Evolutionary conservation across 2,888 invertebrate genomes (phyloP), one percentile per base, ranked within the genome.

Genomic region (Napeogenes sylphis): DNA sequence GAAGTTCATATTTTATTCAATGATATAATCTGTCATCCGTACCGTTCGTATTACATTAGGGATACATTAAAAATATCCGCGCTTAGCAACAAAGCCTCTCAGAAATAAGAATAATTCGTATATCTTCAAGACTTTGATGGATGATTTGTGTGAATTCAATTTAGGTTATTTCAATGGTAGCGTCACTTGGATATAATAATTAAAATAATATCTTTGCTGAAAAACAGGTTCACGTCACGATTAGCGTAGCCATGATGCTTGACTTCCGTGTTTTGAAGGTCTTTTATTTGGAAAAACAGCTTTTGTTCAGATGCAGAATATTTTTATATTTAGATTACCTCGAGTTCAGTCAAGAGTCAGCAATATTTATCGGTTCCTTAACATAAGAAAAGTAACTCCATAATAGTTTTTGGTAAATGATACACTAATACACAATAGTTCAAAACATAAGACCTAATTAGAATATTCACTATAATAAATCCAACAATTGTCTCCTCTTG

Each of bases 111-210:
- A 75, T 78, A 79, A 77, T 80, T 76, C 72, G 65, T 71, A 72
- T 76, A 79, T 74, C 73, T 69, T 70, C 72, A 72, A 66, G 79
- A 79, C 78, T 80, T 81, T 85, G 85, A 85, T 85, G 83, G 83
- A 85, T 84, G 80, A 78, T 80, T 73, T 71, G 70, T 77, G 80
- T 79, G 75, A 79, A 80, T 81, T 80, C 76, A 81, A 80, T 84
- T 82, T 80, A 65, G 71, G 69, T 80, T 73, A 70, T 73, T 51
- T 30, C 51, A 51, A 51, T 30, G 30, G 51, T 21, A 21, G 51
- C 51, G 51, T 51, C 51, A 10, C 51, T 51, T 8, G 21, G 21
- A 47, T 47, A 47, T 47, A 47, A 14, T 14, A 6, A 47, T 47
- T 14, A 14, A 47, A 14, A 47, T 14, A 14, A 47, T 47, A 14